Conservation (phyloP, 2,888 invertebrate genomes). For the Clitarchus hookeri region DNA sequence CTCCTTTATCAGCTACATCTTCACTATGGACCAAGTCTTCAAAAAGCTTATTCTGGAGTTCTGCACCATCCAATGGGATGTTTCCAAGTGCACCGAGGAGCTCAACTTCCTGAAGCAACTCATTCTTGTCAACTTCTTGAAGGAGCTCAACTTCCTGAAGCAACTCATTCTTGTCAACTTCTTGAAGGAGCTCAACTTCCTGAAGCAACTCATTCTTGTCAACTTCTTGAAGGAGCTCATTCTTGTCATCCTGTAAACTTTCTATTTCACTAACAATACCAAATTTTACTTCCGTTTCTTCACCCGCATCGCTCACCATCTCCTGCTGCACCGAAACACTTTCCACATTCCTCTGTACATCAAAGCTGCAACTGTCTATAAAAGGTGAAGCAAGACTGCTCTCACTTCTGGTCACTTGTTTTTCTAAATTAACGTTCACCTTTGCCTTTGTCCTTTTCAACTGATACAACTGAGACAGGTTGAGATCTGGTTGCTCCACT, state of each 20-base stretch:
- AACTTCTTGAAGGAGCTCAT: not conserved
- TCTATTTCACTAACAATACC: not conserved
- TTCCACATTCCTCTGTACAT: not conserved
- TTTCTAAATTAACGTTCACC: not conserved
- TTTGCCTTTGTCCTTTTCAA: slow-evolving; percentile 53
- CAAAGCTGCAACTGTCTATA: not conserved
- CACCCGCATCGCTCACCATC: not conserved
- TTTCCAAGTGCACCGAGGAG: not conserved
- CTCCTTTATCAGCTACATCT: not conserved
- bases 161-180: not conserved
- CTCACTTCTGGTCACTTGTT: not conserved
- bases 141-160: not conserved
- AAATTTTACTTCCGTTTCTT: not conserved
- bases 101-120: not conserved
- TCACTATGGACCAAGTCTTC: not conserved
- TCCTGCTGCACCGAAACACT: not conserved
- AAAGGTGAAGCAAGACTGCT: not conserved
- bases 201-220: not conserved
- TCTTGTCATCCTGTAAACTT: not conserved
- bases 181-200: not conserved
- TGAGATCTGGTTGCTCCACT: slow-evolving; percentile 61
- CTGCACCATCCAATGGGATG: not conserved
- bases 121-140: not conserved
- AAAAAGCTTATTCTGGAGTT: not conserved
- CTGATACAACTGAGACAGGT: slow-evolving; percentile 64